Conservation (phyloP, 2,113 vertebrate genomes). For the Lonchura striata region DNA sequence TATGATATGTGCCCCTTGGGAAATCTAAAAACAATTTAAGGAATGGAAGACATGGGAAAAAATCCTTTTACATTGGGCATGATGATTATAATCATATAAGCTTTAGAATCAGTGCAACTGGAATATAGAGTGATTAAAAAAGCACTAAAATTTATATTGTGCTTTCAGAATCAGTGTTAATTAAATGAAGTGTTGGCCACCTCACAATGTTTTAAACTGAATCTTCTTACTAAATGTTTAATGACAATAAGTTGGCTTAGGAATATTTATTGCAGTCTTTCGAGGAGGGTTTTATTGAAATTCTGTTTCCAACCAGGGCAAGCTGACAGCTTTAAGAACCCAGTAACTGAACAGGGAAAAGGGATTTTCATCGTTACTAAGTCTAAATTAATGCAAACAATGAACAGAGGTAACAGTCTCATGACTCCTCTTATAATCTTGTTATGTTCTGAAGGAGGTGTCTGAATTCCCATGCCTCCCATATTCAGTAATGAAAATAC, state of each 20-base stretch:
- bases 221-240: slow-evolving; percentile 46
- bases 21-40: slow-evolving; percentile 69
- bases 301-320: background rate
- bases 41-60: slow-evolving; percentile 36
- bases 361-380: slow-evolving; percentile 17
- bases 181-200: slow-evolving; percentile 40
- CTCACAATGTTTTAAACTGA: slow-evolving; percentile 24
- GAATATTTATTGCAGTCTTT: slow-evolving; percentile 29
- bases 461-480: background rate
- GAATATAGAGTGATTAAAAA: slow-evolving; percentile 49
- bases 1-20: slow-evolving; percentile 26
- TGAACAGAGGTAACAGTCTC: slow-evolving; percentile 22
- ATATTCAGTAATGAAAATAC: background rate
- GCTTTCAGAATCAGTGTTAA: slow-evolving; percentile 51
- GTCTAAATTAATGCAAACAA: slow-evolving; percentile 56
- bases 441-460: slow-evolving; percentile 10
- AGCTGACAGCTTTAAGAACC: slow-evolving; percentile 21
- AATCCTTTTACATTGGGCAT: slow-evolving; percentile 60
- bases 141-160: slow-evolving; percentile 52
- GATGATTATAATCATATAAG: slow-evolving; percentile 56
- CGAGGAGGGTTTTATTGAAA: slow-evolving; percentile 36
- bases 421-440: slow-evolving; percentile 30
- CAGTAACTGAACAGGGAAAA: slow-evolving; percentile 27
- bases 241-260: slow-evolving; percentile 54
- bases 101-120: slow-evolving; percentile 5